A percentile compares a stretch with the other conserved stretches of the same genome.
These are phyloP conservation scores for Coptodon bakossiorum DNA, from an alignment of 2,113 vertebrate genomes.

Conservation along the genomic window DNA sequence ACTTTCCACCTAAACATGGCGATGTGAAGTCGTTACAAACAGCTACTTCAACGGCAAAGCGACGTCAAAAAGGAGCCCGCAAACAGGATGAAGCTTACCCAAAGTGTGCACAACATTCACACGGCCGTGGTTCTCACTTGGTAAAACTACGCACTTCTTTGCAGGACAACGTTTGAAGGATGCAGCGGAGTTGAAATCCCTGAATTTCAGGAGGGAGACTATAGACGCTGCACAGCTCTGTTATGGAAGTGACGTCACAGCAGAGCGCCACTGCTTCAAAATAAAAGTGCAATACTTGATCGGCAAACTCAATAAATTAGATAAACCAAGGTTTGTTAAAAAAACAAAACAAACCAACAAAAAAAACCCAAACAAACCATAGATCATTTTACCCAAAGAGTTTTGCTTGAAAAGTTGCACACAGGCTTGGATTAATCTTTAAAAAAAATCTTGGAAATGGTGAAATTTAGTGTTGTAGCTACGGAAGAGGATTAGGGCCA, in stretches of 20 bases:
- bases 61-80: neutral
- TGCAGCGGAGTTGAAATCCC: neutral
- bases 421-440: neutral
- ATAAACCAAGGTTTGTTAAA: neutral
- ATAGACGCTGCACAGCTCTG: neutral
- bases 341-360: neutral
- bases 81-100: neutral
- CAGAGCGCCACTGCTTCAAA: neutral
- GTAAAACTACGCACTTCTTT: neutral
- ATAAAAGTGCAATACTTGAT: neutral
- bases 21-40: neutral
- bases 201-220: neutral
- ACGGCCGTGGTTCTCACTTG: neutral
- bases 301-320: neutral
- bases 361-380: accelerated
- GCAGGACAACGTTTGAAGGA: neutral
- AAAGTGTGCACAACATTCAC: neutral
- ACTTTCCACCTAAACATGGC: neutral
- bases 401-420: neutral
- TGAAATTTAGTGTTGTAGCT: neutral
- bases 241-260: neutral
- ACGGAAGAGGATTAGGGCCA: neutral
- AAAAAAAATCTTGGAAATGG: neutral
- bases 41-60: neutral
- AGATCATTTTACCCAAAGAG: neutral